phyloP scores from a whole-genome alignment of 2,797 vertebrate genomes.

The Hephaestus fuliginosus region DNA sequence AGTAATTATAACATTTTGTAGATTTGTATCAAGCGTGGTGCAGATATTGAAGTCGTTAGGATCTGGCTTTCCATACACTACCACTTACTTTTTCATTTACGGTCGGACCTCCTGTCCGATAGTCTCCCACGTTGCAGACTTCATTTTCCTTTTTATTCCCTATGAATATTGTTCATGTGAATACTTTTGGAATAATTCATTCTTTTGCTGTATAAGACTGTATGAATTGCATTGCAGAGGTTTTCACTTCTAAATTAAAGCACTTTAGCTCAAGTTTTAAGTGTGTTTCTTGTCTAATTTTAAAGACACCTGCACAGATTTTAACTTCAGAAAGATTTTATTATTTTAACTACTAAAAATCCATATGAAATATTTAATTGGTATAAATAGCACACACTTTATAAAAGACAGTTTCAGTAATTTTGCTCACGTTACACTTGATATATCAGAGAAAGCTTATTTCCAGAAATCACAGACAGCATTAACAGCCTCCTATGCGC shows the following conservation, averaged over 20 bases:
- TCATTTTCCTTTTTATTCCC: background rate
- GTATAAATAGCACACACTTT: conserved; percentile 73
- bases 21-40: background rate
- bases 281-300: background rate
- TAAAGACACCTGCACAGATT: conserved; percentile 14
- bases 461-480: conserved; percentile 63
- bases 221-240: background rate
- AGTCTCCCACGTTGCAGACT: background rate
- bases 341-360: conserved; percentile 64
- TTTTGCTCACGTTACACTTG: conserved; percentile 62
- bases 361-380: conserved; percentile 68
- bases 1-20: background rate
- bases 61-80: background rate
- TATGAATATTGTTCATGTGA: background rate
- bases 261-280: background rate
- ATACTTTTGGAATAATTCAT: background rate
- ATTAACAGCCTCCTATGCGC: conserved; percentile 58
- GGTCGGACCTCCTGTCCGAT: background rate
- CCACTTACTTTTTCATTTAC: background rate
- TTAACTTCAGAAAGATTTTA: conserved; percentile 55
- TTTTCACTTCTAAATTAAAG: conserved; percentile 48
- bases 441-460: conserved; percentile 61
- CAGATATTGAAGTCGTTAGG: background rate
- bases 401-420: conserved; percentile 66
- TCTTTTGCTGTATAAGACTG: background rate